Conservation (phyloP, 2,113 vertebrate genomes). For the Pachypanchax playfairii region DNA sequence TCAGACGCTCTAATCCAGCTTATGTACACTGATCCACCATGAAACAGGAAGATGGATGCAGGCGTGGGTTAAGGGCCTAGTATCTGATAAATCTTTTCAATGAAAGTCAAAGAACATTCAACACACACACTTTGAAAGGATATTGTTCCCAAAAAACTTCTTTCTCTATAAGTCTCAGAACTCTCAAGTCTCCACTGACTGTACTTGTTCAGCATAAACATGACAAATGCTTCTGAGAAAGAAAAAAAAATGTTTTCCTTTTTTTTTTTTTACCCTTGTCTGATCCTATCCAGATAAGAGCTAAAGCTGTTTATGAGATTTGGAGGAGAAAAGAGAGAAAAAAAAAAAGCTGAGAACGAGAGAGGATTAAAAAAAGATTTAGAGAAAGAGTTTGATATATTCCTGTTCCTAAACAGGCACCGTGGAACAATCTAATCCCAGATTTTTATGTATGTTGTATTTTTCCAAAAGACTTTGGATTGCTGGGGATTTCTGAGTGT, state of each 20-base stretch:
- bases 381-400: constrained; percentile 55
- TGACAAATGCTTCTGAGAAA: constrained; percentile 30
- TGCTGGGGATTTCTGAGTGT: constrained; percentile 69
- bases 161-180: neutral
- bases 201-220: constrained; percentile 15
- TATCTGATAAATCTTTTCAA: constrained; percentile 47
- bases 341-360: constrained; percentile 51
- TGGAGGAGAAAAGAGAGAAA: constrained; percentile 41
- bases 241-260: constrained; percentile 54
- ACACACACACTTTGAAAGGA: constrained; percentile 23
- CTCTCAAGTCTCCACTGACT: constrained; percentile 4
- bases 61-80: constrained; percentile 37
- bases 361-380: constrained; percentile 65
- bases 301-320: constrained; percentile 73
- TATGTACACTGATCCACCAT: constrained; percentile 52
- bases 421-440: constrained; percentile 75
- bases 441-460: constrained; percentile 74
- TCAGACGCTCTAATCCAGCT: constrained; percentile 53
- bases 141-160: neutral
- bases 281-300: constrained; percentile 69
- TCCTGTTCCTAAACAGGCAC: constrained; percentile 54
- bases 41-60: constrained; percentile 36
- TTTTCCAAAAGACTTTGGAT: constrained; percentile 66
- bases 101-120: constrained; percentile 29
- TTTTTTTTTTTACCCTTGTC: constrained; percentile 41